These are phyloP conservation scores for Tapera naevia DNA, from an alignment of 2,797 vertebrate genomes.

Conservation along the genomic window DNA sequence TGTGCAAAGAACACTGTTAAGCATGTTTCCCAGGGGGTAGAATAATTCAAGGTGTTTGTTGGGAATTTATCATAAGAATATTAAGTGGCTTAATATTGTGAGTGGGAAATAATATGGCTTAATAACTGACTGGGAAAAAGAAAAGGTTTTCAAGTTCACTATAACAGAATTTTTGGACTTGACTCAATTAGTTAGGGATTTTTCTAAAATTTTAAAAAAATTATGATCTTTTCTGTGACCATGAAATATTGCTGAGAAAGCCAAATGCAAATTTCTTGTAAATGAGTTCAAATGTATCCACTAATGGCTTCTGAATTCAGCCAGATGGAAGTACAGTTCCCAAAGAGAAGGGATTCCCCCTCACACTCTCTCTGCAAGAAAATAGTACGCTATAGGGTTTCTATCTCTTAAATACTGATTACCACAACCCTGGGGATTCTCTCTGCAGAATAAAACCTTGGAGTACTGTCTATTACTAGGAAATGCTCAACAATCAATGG, in stretches of 20 bases:
- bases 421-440: not conserved
- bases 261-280: not conserved
- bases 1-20: slow-evolving; percentile 55
- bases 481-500: not conserved
- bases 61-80: slow-evolving; percentile 20
- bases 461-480: not conserved
- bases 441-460: not conserved
- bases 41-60: slow-evolving; percentile 48
- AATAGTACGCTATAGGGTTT: not conserved
- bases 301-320: not conserved
- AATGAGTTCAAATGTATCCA: not conserved
- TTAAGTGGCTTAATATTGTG: not conserved
- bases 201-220: not conserved
- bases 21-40: not conserved
- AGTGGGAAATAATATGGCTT: too few species aligned
- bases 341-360: not conserved
- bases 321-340: not conserved
- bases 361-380: not conserved
- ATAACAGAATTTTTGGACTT: not conserved
- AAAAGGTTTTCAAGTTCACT: not conserved
- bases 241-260: not conserved
- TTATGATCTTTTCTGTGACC: not conserved
- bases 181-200: not conserved
- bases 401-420: not conserved
- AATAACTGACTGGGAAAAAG: too few species aligned